Percentiles rank a stretch among this genome's conserved stretches.
Conservation (phyloP, 1,140 invertebrate species). For the Formica exsecta region DNA sequence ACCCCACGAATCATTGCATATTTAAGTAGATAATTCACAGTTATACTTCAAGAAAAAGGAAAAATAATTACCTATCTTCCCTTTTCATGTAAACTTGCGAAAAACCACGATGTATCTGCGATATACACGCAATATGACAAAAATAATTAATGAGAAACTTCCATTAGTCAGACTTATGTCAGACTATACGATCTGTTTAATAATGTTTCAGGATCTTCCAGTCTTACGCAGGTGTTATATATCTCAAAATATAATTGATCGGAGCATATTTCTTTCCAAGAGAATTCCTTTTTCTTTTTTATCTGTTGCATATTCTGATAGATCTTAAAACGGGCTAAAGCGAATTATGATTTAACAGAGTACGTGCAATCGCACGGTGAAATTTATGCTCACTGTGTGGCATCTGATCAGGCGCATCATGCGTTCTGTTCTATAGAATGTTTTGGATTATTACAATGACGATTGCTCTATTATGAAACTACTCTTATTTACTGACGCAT, state of each 20-base stretch:
- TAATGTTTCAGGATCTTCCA: not conserved
- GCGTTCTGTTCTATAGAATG: not conserved
- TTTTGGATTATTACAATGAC: constrained; percentile 10
- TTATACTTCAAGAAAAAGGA: not conserved
- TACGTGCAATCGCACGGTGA: not conserved
- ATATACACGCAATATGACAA: not conserved
- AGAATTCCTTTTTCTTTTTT: not conserved
- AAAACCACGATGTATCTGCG: not conserved
- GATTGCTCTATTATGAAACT: not conserved
- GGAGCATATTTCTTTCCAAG: not conserved
- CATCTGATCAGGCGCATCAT: not conserved
- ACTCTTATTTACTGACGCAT: not conserved
- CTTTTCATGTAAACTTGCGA: not conserved
- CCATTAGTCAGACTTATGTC: not conserved
- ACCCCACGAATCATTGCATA: not conserved
- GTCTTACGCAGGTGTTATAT: not conserved
- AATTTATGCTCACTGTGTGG: constrained; percentile 26
- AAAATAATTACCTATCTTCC: not conserved
- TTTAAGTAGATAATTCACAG: not conserved
- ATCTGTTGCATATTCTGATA: not conserved
- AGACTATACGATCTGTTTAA: not conserved
- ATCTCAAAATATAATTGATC: not conserved
- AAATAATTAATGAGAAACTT: constrained; percentile 23
- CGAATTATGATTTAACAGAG: not conserved
- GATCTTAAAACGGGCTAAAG: not conserved